Base-by-base conservation (phyloP, 1,140 invertebrate species). In the Anastrepha ludens region DNA sequence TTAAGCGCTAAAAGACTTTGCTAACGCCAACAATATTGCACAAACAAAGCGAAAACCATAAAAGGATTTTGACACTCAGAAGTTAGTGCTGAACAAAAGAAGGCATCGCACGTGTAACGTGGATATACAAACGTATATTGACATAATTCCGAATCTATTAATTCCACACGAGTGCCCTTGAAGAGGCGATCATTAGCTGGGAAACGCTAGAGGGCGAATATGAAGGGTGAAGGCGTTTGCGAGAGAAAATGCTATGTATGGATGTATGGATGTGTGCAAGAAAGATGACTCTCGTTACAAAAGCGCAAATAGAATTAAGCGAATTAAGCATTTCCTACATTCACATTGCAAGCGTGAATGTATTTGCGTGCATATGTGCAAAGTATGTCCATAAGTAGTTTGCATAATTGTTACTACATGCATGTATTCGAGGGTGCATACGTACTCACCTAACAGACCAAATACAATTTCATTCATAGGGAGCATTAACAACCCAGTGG, bases 181-280 rank as follows among this genome's bases (percentile, higher is more conserved):
- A 91, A 92, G 89, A 90, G 91, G 78, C 78, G 90, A 89, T 91
- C 90, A 92, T 92, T 92, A 92, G 91, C 90, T 88, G 65, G 47
- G 86, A 50, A 87, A 62, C 41, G 86, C 86, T 20, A 67, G 6
- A 47, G 64, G 60, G 86, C 60, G 7, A 58, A 67, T 15, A 58
- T 55, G 60, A 87, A 70, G 62, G 86, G 60, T 87, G 64, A 86
- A 86, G 58, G 85, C 85, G 60, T 81, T 81, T 50, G 47, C 44
- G 47, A 81, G 44, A 3, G 74, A 74, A 55, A 81, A 6, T 20
- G 17, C 17, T 11, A 85, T 55, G 47, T 55, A 78, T 41, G 70
- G 3, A 47, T 78, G 39, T 55, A 55, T 55, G 6, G 4, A 78
- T 44, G 70, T 78, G 7, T 85, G 78, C 15, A 47, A 50, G 39